Percentiles rank a stretch among this genome's conserved stretches.
Conservation (phyloP, 2,113 vertebrate genomes). For the Crotalus viridis region DNA sequence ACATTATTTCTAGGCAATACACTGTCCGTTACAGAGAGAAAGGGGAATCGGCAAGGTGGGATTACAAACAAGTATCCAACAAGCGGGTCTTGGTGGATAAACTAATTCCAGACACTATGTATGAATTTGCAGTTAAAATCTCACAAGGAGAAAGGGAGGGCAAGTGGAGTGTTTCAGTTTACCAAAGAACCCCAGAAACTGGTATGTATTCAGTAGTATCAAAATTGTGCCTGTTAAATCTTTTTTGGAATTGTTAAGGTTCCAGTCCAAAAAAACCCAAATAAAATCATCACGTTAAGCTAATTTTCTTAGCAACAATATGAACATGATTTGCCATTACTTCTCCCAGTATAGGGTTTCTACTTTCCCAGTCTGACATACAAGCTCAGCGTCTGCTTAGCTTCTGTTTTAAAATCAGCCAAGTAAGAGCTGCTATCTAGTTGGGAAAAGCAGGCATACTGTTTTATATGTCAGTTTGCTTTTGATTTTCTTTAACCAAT, state of each 20-base stretch:
- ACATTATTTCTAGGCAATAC: slow-evolving; percentile 77
- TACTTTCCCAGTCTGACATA: not conserved
- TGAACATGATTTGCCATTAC: not conserved
- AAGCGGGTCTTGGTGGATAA: slow-evolving; percentile 83
- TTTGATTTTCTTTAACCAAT: not conserved
- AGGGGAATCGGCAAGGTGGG: slow-evolving; percentile 93
- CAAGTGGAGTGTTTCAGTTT: slow-evolving; percentile 90
- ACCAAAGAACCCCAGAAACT: slow-evolving; percentile 93
- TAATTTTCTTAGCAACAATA: not conserved
- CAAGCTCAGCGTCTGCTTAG: not conserved
- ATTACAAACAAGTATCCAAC: slow-evolving; percentile 83
- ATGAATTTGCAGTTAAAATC: slow-evolving; percentile 92
- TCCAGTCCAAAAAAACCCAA: not conserved
- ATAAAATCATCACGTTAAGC: not conserved
- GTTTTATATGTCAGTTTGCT: not conserved
- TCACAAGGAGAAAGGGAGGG: slow-evolving; percentile 83
- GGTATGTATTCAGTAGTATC: slow-evolving; percentile 71
- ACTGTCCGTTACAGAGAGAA: slow-evolving; percentile 90
- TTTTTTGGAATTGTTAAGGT: not conserved
- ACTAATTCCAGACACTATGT: slow-evolving; percentile 89
- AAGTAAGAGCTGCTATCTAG: not conserved
- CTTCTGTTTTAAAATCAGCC: not conserved
- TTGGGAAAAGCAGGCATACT: not conserved
- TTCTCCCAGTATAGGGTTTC: not conserved
- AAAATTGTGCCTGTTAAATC: not conserved